Percentiles rank a stretch among this genome's conserved stretches.
Evolutionary conservation across 2,797 vertebrate genomes (phyloP).

Genomic region (Acropternis orthonyx): DNA sequence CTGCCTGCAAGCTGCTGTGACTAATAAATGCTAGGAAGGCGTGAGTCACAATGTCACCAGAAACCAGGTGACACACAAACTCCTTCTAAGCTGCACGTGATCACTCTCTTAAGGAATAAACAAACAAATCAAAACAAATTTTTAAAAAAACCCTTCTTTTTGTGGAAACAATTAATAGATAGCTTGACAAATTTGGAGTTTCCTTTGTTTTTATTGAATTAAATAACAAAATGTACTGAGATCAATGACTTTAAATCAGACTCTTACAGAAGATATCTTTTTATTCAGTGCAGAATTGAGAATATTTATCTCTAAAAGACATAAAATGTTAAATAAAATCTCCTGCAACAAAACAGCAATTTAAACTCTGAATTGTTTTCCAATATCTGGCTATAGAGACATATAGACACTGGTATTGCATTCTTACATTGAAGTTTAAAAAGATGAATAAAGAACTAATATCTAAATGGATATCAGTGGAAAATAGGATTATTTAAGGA

Average conservation of each 20-base stretch:
- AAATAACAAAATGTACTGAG: background rate
- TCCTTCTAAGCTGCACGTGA: background rate
- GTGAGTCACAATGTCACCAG: background rate
- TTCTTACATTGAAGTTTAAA: conserved; percentile 53
- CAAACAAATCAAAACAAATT: background rate
- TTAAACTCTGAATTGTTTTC: conserved; percentile 61
- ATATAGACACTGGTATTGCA: conserved; percentile 22
- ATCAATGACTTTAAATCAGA: background rate
- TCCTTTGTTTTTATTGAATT: background rate
- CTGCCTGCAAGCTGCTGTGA: background rate
- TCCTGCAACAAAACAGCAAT: conserved; percentile 31
- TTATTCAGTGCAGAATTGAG: background rate
- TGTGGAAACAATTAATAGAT: background rate
- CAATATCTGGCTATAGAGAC: conserved; percentile 19
- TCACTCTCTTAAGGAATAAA: background rate
- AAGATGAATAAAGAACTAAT: conserved; percentile 56
- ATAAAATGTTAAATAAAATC: conserved; percentile 41
- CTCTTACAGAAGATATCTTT: background rate
- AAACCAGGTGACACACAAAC: background rate
- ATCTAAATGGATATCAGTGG: conserved; percentile 44
- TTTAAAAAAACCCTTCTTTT: background rate
- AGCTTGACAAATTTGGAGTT: background rate
- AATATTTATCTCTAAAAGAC: conserved; percentile 25
- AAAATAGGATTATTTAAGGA: conserved; percentile 66
- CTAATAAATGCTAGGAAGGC: background rate